These are phyloP conservation scores for Tragopan temminckii DNA, from an alignment of 2,797 vertebrate genomes.

Conservation along the genomic window DNA sequence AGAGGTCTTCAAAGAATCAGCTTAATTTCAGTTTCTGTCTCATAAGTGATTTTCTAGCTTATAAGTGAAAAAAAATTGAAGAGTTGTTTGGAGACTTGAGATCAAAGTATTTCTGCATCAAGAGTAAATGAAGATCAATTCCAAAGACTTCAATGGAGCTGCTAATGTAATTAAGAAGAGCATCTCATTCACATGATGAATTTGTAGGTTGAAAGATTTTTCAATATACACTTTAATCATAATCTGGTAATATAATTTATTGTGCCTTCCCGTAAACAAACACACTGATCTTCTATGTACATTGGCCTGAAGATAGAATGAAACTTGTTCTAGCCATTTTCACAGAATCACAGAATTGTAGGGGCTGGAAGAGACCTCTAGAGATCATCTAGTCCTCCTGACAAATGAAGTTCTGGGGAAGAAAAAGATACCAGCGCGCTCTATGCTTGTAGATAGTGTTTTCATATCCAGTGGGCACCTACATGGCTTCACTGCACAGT, in stretches of 20 bases:
- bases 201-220: neutral
- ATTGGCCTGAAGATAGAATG: constrained; percentile 58
- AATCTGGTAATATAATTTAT: neutral
- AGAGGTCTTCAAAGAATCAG: constrained; percentile 53
- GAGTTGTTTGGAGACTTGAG: neutral
- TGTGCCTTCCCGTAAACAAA: neutral
- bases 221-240: neutral
- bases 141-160: neutral
- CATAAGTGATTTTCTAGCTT: neutral
- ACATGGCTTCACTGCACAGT: fast-evolving
- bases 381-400: neutral
- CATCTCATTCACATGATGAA: neutral
- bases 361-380: no score
- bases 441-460: neutral
- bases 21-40: constrained; percentile 48
- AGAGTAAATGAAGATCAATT: constrained; percentile 23
- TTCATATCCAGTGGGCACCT: neutral
- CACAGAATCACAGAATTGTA: no score
- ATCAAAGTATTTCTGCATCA: neutral
- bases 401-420: neutral
- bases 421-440: neutral
- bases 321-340: neutral
- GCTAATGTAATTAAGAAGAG: neutral
- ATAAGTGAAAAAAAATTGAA: neutral
- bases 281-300: neutral